A percentile compares a stretch with the other conserved stretches of the same genome.
Conservation (phyloP, 92 coral and sea anemone genomes). For the Actinernus sp. region DNA sequence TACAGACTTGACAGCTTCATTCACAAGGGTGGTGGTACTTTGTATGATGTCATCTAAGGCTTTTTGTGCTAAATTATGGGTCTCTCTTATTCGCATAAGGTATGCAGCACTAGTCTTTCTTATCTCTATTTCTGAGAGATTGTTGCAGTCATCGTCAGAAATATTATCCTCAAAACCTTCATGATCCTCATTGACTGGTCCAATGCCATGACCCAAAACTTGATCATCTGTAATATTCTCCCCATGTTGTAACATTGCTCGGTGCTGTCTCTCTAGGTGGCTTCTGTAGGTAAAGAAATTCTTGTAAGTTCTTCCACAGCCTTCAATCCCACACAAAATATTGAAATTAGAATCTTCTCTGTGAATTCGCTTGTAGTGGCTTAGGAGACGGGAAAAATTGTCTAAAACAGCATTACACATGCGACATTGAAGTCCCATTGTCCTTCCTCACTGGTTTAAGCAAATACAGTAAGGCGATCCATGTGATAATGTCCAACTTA, state of each 20-base stretch:
- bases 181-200: too few relatives aligned
- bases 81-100: slow-evolving; percentile 42
- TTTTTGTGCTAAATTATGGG: slow-evolving; percentile 41
- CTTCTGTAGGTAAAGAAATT: slow-evolving; percentile 8
- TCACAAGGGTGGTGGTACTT: slow-evolving; percentile 29
- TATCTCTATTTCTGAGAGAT: slow-evolving; percentile 11
- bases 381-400: slow-evolving; percentile 30
- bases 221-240: too few relatives aligned
- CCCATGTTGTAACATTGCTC: too few relatives aligned
- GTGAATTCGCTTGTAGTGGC: slow-evolving; percentile 27
- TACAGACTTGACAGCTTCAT: slow-evolving; percentile 45
- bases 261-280: slow-evolving; percentile 13
- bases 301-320: slow-evolving; percentile 11
- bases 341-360: slow-evolving; percentile 4
- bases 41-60: slow-evolving; percentile 54
- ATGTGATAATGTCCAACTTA: too few relatives aligned
- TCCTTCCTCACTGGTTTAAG: too few relatives aligned
- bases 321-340: slow-evolving; percentile 13
- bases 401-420: slow-evolving; percentile 45
- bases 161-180: too few relatives aligned
- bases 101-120: slow-evolving; percentile 57
- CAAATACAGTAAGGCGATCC: too few relatives aligned
- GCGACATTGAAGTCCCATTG: slow-evolving; percentile 46
- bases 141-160: slow-evolving; percentile 28
- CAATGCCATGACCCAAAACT: too few relatives aligned